Percentiles rank a stretch among this genome's conserved stretches.
Evolutionary conservation across 1,140 invertebrate species (phyloP).

Genomic region (Drosophila aff.): DNA sequence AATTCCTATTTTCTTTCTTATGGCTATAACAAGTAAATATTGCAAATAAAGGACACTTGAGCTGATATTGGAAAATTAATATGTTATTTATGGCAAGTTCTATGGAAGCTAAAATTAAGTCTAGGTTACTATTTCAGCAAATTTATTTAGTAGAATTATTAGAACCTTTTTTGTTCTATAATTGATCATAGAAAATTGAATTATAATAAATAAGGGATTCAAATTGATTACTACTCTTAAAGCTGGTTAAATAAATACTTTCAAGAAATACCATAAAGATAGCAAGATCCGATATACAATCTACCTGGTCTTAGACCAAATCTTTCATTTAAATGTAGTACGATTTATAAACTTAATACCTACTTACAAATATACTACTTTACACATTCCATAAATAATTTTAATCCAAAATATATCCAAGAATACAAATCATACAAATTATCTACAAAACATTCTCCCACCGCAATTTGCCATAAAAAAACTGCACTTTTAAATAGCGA

Average conservation of each 20-base stretch:
- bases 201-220: not conserved
- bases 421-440: not conserved
- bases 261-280: no score
- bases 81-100: not conserved
- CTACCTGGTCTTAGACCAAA: not conserved
- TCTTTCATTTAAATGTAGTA: no score
- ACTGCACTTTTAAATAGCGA: not conserved
- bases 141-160: not conserved
- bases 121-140: not conserved
- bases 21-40: not conserved
- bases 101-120: not conserved
- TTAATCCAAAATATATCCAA: no score
- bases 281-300: not conserved
- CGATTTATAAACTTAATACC: no score
- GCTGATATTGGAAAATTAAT: not conserved
- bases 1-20: not conserved
- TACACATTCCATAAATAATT: not conserved
- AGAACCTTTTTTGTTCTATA: not conserved
- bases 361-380: not conserved
- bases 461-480: conserved; percentile 4
- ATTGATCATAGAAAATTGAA: not conserved
- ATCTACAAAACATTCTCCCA: not conserved
- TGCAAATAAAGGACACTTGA: not conserved
- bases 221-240: no score
- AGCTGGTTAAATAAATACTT: no score